Conservation (phyloP, 2,888 invertebrate species). For the Cabera pusaria region DNA sequence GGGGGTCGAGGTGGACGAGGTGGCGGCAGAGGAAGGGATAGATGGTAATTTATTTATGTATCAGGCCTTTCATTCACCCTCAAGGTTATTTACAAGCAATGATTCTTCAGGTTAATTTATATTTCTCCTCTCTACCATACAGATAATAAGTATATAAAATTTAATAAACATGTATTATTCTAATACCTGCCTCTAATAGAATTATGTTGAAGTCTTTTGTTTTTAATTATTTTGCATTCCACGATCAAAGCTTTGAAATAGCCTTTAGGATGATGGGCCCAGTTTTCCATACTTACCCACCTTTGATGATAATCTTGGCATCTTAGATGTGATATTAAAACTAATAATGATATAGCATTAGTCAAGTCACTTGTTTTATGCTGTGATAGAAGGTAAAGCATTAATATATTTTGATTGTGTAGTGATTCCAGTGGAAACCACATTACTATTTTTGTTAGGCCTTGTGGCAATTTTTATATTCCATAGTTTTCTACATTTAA, state of each 20-base stretch:
- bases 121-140: too few species aligned
- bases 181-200: too few species aligned
- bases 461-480: slow-evolving; percentile 10
- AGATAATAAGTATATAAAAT: too few species aligned
- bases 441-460: slow-evolving; percentile 3
- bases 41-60: too few species aligned
- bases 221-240: too few species aligned
- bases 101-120: too few species aligned
- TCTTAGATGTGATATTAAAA: slow-evolving; percentile 11
- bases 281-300: slow-evolving; percentile 11
- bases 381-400: slow-evolving; percentile 19
- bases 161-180: too few species aligned
- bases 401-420: slow-evolving; percentile 9
- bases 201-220: too few species aligned
- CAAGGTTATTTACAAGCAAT: too few species aligned
- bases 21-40: slow-evolving; percentile 50
- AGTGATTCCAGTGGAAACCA: slow-evolving; percentile 1
- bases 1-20: slow-evolving; percentile 53
- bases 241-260: too few species aligned
- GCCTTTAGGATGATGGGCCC: too few species aligned
- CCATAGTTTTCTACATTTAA: slow-evolving; percentile 5
- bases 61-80: too few species aligned
- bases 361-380: slow-evolving; percentile 9
- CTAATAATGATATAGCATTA: background rate
- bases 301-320: slow-evolving; percentile 5